A percentile compares a stretch with the other conserved stretches of the same genome.
These are phyloP conservation scores for Acanthiza pusilla DNA, from an alignment of 2,797 vertebrate genomes.

Conservation along the genomic window DNA sequence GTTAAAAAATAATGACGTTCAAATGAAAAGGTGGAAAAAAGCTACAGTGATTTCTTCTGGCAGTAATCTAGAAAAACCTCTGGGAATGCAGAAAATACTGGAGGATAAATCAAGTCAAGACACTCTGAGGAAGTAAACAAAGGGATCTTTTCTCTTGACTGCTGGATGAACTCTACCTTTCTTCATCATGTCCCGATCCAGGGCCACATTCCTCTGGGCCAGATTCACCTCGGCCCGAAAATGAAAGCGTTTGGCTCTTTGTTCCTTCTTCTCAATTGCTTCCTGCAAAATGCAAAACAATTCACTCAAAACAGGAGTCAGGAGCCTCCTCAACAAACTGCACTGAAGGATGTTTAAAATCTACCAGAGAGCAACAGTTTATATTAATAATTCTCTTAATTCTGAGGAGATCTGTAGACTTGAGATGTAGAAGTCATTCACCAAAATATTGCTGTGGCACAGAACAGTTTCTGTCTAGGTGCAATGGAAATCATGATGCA, in stretches of 20 bases:
- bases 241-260: conserved; percentile 91
- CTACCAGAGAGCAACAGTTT: background rate
- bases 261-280: conserved; percentile 94
- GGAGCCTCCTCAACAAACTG: background rate
- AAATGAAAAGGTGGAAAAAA: background rate
- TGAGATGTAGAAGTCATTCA: background rate
- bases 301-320: background rate
- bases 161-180: conserved; percentile 78
- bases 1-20: background rate
- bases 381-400: background rate
- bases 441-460: background rate
- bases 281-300: conserved; percentile 77
- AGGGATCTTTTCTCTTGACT: background rate
- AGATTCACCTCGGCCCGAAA: conserved; percentile 85
- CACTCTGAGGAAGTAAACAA: background rate
- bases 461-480: background rate
- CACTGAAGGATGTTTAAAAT: background rate
- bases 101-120: background rate
- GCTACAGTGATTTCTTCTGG: background rate
- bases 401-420: background rate
- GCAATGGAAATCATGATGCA: background rate
- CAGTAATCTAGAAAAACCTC: background rate
- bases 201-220: conserved; percentile 81
- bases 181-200: conserved; percentile 90
- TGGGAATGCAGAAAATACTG: background rate